phyloP scores from a whole-genome alignment of 1,140 invertebrate genomes.

The Saccostrea cuccullata region DNA sequence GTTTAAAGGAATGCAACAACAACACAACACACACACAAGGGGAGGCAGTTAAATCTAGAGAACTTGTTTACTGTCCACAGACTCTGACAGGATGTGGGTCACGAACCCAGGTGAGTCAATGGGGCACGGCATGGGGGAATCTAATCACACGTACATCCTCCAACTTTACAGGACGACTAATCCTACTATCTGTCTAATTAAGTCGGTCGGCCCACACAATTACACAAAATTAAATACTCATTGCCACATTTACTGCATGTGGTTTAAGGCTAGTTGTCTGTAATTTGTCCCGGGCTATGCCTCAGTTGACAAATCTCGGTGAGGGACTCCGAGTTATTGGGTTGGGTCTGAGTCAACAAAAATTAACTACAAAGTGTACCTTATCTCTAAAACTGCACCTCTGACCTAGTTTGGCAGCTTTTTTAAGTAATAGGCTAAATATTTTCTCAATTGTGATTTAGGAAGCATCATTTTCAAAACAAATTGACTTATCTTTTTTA shows the following conservation, averaged over 20 bases:
- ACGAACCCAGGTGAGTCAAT: constrained; percentile 29
- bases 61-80: constrained; percentile 30
- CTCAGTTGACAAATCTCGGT: not conserved
- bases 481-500: too few species aligned
- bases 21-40: not conserved
- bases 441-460: too few species aligned
- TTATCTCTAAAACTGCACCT: too few species aligned
- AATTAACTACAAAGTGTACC: too few species aligned
- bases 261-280: not conserved
- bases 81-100: constrained; percentile 15
- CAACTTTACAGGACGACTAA: not conserved
- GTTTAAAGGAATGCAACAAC: not conserved
- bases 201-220: not conserved
- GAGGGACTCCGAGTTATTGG: too few species aligned
- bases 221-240: not conserved
- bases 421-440: too few species aligned
- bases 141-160: not conserved
- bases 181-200: not conserved
- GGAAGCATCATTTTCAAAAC: too few species aligned
- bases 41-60: not conserved
- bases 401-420: too few species aligned
- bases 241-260: too few species aligned
- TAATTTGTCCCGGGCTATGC: not conserved
- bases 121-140: not conserved
- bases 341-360: too few species aligned